A percentile compares a stretch with the other conserved stretches of the same genome.
Evolutionary conservation across 2,888 invertebrate genomes (phyloP).

Genomic region (Sarcophaga caerulescens): DNA sequence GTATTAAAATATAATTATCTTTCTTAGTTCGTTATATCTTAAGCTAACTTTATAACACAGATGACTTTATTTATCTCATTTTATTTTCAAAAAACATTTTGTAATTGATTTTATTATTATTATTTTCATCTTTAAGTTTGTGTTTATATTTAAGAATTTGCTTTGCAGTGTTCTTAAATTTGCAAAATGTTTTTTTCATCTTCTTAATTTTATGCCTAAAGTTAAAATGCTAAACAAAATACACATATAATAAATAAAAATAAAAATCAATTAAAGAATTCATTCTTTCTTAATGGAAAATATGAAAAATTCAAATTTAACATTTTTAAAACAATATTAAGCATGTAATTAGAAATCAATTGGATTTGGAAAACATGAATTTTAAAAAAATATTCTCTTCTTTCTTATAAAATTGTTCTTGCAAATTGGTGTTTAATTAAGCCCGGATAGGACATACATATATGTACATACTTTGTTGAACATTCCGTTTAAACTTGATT

Average conservation of each 20-base stretch:
- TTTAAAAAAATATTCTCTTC: too few species aligned
- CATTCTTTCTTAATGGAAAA: too few species aligned
- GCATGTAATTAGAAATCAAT: too few species aligned
- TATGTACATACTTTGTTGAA: too few species aligned
- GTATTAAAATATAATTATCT: slow-evolving; percentile 68
- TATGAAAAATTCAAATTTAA: too few species aligned
- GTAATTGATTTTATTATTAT: slow-evolving; percentile 47
- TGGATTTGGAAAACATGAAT: too few species aligned
- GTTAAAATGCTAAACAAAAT: background rate
- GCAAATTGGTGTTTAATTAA: too few species aligned
- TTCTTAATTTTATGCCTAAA: slow-evolving; percentile 1
- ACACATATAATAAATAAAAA: slow-evolving; percentile 25
- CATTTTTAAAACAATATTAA: too few species aligned
- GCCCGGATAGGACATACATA: too few species aligned
- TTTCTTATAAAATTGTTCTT: too few species aligned
- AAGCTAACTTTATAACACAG: slow-evolving; percentile 78
- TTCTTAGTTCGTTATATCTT: slow-evolving; percentile 23
- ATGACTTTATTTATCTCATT: slow-evolving; percentile 78
- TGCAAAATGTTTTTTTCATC: slow-evolving; percentile 47
- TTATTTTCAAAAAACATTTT: slow-evolving; percentile 53
- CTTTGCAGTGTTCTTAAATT: slow-evolving; percentile 59
- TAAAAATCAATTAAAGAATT: slow-evolving; percentile 15
- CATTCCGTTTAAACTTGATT: too few species aligned
- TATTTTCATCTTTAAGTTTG: slow-evolving; percentile 31
- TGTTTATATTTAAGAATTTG: slow-evolving; percentile 50